A percentile compares a stretch with the other conserved stretches of the same genome.
Conservation (phyloP, 1,140 invertebrate genomes). For the Diuraphis noxia region DNA sequence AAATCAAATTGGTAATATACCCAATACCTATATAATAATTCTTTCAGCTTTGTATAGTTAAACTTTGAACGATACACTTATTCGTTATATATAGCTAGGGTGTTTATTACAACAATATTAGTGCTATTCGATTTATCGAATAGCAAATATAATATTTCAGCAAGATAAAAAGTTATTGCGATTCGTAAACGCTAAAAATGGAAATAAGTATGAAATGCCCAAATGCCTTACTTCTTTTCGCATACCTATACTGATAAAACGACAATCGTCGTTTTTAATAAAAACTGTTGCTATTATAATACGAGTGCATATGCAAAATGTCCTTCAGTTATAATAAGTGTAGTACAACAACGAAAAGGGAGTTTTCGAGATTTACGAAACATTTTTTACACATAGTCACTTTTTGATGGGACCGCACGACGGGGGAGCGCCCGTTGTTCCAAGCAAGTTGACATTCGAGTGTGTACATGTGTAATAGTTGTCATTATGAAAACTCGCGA, state of each 20-base stretch:
- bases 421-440: conserved; percentile 33
- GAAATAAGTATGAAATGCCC: no score
- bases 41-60: neutral
- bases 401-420: neutral
- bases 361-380: conserved; percentile 38
- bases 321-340: neutral
- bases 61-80: neutral
- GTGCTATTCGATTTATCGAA: neutral
- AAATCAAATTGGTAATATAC: neutral
- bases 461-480: conserved; percentile 36
- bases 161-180: neutral
- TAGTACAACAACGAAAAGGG: neutral
- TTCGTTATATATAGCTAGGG: neutral
- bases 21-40: neutral
- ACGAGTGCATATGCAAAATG: neutral
- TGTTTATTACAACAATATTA: neutral
- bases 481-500: conserved; percentile 20
- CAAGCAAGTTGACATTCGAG: conserved; percentile 25
- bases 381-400: neutral
- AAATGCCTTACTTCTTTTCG: neutral
- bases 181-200: no score
- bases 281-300: neutral
- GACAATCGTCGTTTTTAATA: neutral
- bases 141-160: neutral
- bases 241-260: neutral